phyloP scores from a whole-genome alignment of 2,797 vertebrate species.

The Silurus lanzhouensis region DNA sequence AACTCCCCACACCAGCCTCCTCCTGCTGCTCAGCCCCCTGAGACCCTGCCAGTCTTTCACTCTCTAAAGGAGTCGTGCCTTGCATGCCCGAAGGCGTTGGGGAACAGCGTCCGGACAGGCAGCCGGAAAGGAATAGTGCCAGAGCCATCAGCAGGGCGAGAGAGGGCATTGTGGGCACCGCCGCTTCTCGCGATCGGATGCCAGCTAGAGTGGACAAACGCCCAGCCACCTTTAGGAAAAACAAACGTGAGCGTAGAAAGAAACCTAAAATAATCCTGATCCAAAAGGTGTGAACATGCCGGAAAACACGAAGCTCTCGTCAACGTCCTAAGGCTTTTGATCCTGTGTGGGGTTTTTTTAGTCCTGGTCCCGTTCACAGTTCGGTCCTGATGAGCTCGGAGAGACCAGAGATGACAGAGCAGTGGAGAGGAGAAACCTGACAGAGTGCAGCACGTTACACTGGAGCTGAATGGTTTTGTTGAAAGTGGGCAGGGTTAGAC shows the following conservation, averaged over 20 bases:
- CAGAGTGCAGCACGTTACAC: slow-evolving; percentile 54
- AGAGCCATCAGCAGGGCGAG: slow-evolving; percentile 70
- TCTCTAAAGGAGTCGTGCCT: slow-evolving; percentile 43
- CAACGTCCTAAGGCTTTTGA: slow-evolving; percentile 9
- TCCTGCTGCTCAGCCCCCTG: slow-evolving; percentile 9
- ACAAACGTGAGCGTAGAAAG: slow-evolving; percentile 27
- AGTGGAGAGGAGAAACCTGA: slow-evolving; percentile 59
- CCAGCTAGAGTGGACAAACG: slow-evolving; percentile 41
- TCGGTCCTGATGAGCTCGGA: slow-evolving; percentile 29
- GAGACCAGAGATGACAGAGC: slow-evolving; percentile 51
- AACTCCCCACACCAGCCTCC: slow-evolving; percentile 67
- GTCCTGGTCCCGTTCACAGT: slow-evolving; percentile 38
- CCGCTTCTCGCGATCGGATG: slow-evolving; percentile 37
- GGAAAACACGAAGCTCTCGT: slow-evolving; percentile 32
- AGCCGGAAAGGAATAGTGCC: slow-evolving; percentile 70
- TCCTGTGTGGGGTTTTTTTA: slow-evolving; percentile 3
- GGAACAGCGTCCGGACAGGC: slow-evolving; percentile 77
- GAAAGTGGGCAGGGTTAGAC: slow-evolving; percentile 75
- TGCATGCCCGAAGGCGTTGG: slow-evolving; percentile 69
- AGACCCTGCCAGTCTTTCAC: slow-evolving; percentile 21
- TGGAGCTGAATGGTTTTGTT: slow-evolving; percentile 68
- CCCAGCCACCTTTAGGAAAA: slow-evolving; percentile 26
- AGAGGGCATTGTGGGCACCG: slow-evolving; percentile 79
- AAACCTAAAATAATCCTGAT: slow-evolving; percentile 59
- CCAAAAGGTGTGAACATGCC: slow-evolving; percentile 46